These are phyloP conservation scores for Leucania comma DNA, from an alignment of 2,888 invertebrate species.

Conservation along the genomic window DNA sequence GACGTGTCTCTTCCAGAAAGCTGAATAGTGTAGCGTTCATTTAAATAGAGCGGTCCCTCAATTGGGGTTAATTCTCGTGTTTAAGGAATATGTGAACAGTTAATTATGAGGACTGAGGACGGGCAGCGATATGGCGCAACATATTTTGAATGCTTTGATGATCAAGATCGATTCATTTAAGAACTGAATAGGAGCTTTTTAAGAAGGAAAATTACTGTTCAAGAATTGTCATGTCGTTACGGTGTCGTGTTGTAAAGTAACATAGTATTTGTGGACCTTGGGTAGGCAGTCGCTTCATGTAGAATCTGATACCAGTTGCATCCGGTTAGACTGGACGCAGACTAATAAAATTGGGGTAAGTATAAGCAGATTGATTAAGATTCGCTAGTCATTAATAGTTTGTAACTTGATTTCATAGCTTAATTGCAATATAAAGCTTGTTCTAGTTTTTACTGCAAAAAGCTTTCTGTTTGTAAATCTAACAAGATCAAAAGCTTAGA, in stretches of 20 bases:
- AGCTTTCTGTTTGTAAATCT: constrained; percentile 24
- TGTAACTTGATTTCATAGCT: background rate
- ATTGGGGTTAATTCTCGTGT: constrained; percentile 90
- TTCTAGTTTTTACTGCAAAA: background rate
- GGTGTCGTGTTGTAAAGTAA: background rate
- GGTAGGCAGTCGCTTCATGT: background rate
- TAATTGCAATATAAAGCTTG: background rate
- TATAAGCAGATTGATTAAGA: background rate
- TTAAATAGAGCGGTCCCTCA: constrained; percentile 90
- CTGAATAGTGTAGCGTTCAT: constrained; percentile 88
- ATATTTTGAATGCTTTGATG: constrained; percentile 66
- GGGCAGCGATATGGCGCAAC: constrained; percentile 71
- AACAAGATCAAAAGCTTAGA: constrained; percentile 42
- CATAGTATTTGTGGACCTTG: background rate
- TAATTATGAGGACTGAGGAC: constrained; percentile 83
- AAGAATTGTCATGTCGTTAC: background rate
- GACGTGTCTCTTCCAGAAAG: constrained; percentile 90
- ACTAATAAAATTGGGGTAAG: background rate
- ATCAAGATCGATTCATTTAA: constrained; percentile 65
- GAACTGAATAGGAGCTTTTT: constrained; percentile 4
- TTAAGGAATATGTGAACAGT: constrained; percentile 89
- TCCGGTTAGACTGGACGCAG: background rate
- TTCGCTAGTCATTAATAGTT: background rate
- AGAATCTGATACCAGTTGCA: background rate
- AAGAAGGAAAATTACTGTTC: background rate